A percentile compares a stretch with the other conserved stretches of the same genome.
Evolutionary conservation across 2,797 vertebrate species (phyloP).

Genomic region (Chlorospingus flavigularis): DNA sequence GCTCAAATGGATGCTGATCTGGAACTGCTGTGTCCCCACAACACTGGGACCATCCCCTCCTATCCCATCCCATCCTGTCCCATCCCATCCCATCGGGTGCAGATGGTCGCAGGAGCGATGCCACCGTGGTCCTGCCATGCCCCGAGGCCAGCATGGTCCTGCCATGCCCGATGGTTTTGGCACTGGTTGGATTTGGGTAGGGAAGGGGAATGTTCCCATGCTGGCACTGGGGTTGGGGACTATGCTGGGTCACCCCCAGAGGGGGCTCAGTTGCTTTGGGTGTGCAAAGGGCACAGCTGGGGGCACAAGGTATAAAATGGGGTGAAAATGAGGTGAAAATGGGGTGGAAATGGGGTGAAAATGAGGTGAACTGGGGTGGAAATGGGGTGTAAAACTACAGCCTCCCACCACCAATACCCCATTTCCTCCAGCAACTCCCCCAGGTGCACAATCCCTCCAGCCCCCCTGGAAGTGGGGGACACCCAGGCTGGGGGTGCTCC

Average conservation of each 20-base stretch:
- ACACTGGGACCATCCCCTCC: accelerated
- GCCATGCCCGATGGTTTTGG: accelerated
- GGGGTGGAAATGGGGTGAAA: background rate
- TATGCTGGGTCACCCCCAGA: background rate
- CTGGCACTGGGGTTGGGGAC: background rate
- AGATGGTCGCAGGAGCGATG: background rate
- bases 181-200: accelerated
- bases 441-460: background rate
- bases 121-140: accelerated
- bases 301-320: background rate
- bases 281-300: background rate
- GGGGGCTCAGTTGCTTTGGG: background rate
- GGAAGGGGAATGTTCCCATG: background rate
- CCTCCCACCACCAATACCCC: accelerated
- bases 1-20: accelerated
- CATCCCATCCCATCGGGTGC: background rate
- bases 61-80: background rate
- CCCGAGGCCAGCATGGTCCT: accelerated
- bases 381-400: background rate
- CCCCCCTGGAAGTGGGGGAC: background rate
- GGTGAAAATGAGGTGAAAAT: background rate
- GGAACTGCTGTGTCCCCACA: accelerated
- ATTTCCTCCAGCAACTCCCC: background rate
- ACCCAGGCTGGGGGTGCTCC: accelerated
- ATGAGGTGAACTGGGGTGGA: too few species aligned